Percentiles rank a stretch among this genome's conserved stretches.
Evolutionary conservation across 1,140 invertebrate genomes (phyloP).

Genomic region (Scaptomyza pallida): DNA sequence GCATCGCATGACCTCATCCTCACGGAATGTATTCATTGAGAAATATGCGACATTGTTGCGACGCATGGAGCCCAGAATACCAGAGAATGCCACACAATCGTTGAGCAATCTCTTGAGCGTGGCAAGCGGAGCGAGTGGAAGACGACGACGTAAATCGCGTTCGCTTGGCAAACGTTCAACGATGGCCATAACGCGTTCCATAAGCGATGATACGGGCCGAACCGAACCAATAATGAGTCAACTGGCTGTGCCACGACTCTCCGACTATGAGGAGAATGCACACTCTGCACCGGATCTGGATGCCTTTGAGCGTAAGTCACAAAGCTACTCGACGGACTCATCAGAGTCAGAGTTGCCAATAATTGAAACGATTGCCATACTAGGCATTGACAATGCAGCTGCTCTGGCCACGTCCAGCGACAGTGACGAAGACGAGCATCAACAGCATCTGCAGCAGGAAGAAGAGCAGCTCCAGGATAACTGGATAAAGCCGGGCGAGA

Average conservation of each 20-base stretch:
- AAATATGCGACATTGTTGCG: conserved; percentile 85
- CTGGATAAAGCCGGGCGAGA: conserved; percentile 80
- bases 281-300: conserved; percentile 59
- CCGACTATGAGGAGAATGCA: conserved; percentile 60
- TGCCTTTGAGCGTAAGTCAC: conserved; percentile 40
- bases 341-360: conserved; percentile 57
- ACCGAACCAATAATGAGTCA: conserved; percentile 42
- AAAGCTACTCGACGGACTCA: conserved; percentile 59
- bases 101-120: conserved; percentile 55
- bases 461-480: conserved; percentile 65
- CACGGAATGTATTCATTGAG: conserved; percentile 85
- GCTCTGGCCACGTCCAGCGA: conserved; percentile 57
- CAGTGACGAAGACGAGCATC: conserved; percentile 6
- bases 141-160: conserved; percentile 57
- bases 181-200: conserved; percentile 84
- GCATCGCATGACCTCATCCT: conserved; percentile 85
- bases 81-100: conserved; percentile 69
- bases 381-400: conserved; percentile 28
- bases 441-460: conserved; percentile 44
- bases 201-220: conserved; percentile 84
- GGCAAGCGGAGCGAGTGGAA: conserved; percentile 14
- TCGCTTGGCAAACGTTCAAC: conserved; percentile 34
- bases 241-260: conserved; percentile 49
- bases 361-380: conserved; percentile 23
- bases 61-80: conserved; percentile 69